phyloP scores from a whole-genome alignment of 2,888 invertebrate species.

The Apomyelois bistriatella region DNA sequence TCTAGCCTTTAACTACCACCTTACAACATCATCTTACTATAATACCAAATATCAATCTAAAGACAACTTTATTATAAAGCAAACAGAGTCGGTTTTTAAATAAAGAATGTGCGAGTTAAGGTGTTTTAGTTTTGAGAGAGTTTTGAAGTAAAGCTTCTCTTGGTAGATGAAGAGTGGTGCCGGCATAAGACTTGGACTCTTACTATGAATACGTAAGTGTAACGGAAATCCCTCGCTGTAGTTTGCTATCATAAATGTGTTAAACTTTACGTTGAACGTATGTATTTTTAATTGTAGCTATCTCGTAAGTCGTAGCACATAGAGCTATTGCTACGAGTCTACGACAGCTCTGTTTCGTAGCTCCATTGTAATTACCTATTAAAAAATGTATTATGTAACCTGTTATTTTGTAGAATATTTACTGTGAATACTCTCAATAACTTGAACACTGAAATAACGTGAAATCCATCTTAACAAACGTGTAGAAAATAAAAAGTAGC shows the following conservation, averaged over 20 bases:
- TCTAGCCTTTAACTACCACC: conserved; percentile 44
- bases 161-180: conserved; percentile 62
- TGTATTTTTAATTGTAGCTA: neutral
- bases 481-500: too few relatives aligned
- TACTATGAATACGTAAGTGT: conserved; percentile 64
- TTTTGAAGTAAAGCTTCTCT: conserved; percentile 54
- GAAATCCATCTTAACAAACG: too few relatives aligned
- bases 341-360: neutral
- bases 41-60: conserved; percentile 15
- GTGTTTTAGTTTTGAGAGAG: conserved; percentile 18
- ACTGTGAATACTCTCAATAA: too few relatives aligned
- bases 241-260: conserved; percentile 22
- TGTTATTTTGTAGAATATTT: neutral
- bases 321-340: neutral
- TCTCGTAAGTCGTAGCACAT: neutral
- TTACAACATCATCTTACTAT: conserved; percentile 17
- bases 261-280: neutral
- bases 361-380: too few relatives aligned
- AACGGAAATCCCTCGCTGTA: conserved; percentile 48
- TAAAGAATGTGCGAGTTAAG: conserved; percentile 9
- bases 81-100: conserved; percentile 18
- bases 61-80: conserved; percentile 13
- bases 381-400: too few relatives aligned
- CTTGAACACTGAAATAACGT: too few relatives aligned
- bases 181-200: conserved; percentile 55